Percentiles rank a stretch among this genome's conserved stretches.
These are phyloP conservation scores for Cosmia pyralina DNA, from an alignment of 2,888 invertebrate genomes.

Conservation along the genomic window DNA sequence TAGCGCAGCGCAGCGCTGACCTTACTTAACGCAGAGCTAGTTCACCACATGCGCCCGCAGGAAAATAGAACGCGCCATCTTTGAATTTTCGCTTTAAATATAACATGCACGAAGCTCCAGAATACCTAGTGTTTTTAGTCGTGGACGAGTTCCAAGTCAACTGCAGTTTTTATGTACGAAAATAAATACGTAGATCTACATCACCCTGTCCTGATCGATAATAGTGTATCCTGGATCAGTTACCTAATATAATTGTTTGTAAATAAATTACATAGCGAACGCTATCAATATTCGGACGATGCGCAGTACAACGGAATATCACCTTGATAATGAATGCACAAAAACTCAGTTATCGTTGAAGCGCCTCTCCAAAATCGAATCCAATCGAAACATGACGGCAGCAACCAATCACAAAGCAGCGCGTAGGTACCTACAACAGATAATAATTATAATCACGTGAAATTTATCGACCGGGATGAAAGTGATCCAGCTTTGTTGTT, in stretches of 20 bases:
- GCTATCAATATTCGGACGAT: constrained; percentile 39
- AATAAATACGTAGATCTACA: neutral
- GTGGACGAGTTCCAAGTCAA: constrained; percentile 26
- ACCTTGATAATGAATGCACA: constrained; percentile 78
- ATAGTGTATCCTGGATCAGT: neutral
- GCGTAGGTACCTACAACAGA: constrained; percentile 50
- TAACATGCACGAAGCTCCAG: constrained; percentile 54
- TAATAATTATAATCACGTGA: too few relatives aligned
- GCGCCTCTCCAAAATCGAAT: constrained; percentile 70
- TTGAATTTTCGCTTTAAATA: constrained; percentile 58
- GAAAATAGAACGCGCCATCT: constrained; percentile 61
- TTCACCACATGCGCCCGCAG: constrained; percentile 69
- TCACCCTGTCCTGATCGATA: neutral
- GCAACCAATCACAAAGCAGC: constrained; percentile 41
- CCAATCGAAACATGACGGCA: constrained; percentile 42
- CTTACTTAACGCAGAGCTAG: constrained; percentile 81
- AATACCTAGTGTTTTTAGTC: constrained; percentile 55
- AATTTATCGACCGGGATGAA: constrained; percentile 37
- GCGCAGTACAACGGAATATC: constrained; percentile 73
- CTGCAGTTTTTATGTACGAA: constrained; percentile 10
- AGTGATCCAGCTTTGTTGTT: constrained; percentile 26
- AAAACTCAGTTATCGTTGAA: constrained; percentile 69
- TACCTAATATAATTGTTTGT: constrained; percentile 1
- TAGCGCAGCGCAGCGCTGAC: constrained; percentile 80
- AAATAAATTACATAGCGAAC: constrained; percentile 22